These are phyloP conservation scores for Macrosoma leucophasiata DNA, from an alignment of 2,888 invertebrate species.

Conservation along the genomic window DNA sequence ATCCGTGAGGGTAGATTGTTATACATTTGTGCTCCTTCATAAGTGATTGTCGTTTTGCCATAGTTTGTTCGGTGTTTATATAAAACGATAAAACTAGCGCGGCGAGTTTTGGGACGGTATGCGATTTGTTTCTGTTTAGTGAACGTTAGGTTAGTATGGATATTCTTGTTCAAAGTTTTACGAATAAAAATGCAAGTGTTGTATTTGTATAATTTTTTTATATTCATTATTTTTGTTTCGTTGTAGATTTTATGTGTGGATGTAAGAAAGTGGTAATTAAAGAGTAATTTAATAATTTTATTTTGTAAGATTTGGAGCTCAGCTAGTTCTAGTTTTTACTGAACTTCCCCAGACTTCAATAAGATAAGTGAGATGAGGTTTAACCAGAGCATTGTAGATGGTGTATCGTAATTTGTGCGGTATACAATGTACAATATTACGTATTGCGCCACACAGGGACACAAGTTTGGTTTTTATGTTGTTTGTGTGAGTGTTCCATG, in stretches of 20 bases:
- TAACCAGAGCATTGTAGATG: conserved; percentile 3
- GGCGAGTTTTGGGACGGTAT: conserved; percentile 6
- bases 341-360: conserved; percentile 2
- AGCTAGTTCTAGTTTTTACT: background rate
- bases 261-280: conserved; percentile 16
- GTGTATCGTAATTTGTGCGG: conserved; percentile 3
- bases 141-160: conserved; percentile 7
- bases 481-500: conserved; percentile 1
- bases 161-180: conserved; percentile 15
- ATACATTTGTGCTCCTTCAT: background rate
- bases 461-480: conserved; percentile 2
- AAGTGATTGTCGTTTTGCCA: background rate
- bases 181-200: conserved; percentile 11
- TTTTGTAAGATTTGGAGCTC: conserved; percentile 3
- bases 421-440: conserved; percentile 1
- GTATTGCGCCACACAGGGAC: background rate
- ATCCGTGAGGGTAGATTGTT: background rate
- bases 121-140: conserved; percentile 7
- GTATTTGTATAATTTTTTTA: conserved; percentile 10
- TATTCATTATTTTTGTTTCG: conserved; percentile 9
- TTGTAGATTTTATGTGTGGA: conserved; percentile 6
- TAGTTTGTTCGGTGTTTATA: background rate
- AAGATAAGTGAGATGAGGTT: conserved; percentile 1
- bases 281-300: conserved; percentile 11
- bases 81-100: conserved; percentile 5